phyloP scores from a whole-genome alignment of 2,113 vertebrate genomes.

The Chionis minor region DNA sequence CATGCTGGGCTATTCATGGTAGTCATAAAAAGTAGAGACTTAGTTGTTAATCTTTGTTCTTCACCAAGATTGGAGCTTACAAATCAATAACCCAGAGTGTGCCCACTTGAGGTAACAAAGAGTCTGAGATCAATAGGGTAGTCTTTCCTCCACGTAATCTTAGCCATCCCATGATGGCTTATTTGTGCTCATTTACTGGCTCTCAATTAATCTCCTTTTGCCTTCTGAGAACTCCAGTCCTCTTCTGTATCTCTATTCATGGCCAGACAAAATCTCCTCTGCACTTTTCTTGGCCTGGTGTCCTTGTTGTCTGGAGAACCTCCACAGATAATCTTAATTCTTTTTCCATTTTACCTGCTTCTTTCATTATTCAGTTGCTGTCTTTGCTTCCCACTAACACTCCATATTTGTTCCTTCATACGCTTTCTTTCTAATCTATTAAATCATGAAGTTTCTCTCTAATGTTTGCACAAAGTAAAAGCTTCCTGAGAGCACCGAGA shows the following conservation, averaged over 20 bases:
- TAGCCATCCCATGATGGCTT: not conserved
- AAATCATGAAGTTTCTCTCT: not conserved
- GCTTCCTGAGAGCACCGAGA: not conserved
- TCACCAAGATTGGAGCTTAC: not conserved
- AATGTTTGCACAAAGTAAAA: not conserved
- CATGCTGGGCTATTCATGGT: accelerated
- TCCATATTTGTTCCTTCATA: not conserved
- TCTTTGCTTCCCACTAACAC: not conserved
- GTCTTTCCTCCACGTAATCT: not conserved
- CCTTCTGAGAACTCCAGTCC: not conserved
- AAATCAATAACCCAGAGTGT: not conserved
- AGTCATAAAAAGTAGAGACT: not conserved
- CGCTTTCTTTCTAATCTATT: not conserved
- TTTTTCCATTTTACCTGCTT: not conserved
- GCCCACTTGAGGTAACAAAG: not conserved
- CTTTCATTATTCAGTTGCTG: not conserved
- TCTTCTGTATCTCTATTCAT: not conserved
- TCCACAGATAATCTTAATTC: not conserved
- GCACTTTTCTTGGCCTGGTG: not conserved
- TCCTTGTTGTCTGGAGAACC: not conserved
- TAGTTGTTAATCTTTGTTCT: not conserved
- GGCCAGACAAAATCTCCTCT: not conserved
- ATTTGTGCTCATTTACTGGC: not conserved
- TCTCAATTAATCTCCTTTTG: not conserved
- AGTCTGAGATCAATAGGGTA: not conserved